Evolutionary conservation across 1,140 invertebrate species (phyloP).

Genomic region (Brachionus plicatilis): DNA sequence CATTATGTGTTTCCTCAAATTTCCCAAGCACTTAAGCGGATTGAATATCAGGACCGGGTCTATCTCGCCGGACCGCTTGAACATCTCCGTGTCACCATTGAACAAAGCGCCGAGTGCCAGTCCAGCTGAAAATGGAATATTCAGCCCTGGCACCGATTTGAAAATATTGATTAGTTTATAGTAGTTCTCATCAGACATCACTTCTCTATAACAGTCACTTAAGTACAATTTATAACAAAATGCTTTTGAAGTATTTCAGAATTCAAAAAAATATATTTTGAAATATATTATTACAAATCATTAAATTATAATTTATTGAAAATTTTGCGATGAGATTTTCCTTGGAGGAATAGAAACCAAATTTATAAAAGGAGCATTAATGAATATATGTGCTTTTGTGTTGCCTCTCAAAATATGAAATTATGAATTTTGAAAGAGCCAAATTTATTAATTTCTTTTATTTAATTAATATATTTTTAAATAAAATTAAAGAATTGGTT

Average conservation of each 20-base stretch:
- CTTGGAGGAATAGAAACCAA: not conserved
- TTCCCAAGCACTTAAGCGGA: not conserved
- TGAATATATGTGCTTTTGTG: not conserved
- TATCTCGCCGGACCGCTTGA: not conserved
- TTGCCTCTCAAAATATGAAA: not conserved
- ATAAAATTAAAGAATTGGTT: not conserved
- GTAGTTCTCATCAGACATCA: slow-evolving; percentile 11
- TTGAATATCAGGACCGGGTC: not conserved
- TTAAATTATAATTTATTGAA: slow-evolving; percentile 5
- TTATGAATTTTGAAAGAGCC: not conserved
- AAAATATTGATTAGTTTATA: slow-evolving; percentile 7
- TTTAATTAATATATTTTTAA: not conserved
- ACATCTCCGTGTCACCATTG: not conserved
- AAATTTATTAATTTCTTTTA: not conserved
- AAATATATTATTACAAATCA: not conserved
- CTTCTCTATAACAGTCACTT: not conserved
- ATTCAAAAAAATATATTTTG: not conserved
- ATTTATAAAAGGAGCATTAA: not conserved
- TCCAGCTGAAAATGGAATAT: slow-evolving; percentile 8
- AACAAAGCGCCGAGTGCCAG: not conserved
- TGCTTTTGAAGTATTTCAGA: not conserved
- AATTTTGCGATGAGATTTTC: not conserved
- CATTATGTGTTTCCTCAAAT: slow-evolving; percentile 7
- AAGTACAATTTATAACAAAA: not conserved
- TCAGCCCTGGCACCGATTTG: not conserved